These are phyloP conservation scores for Mantis religiosa DNA, from an alignment of 2,888 invertebrate species.

Conservation along the genomic window DNA sequence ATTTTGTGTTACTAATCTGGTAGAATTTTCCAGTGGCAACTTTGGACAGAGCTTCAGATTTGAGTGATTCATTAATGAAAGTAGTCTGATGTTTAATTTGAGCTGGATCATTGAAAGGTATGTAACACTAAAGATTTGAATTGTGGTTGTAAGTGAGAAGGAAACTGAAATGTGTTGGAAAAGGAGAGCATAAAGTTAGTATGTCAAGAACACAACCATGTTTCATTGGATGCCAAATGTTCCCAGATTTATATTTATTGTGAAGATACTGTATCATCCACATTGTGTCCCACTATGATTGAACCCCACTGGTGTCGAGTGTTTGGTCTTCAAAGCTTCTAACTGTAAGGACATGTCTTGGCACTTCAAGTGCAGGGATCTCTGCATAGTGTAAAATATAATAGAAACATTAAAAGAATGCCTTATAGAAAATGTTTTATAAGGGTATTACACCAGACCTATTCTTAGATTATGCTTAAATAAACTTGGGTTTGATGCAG, in stretches of 20 bases:
- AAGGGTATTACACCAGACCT: no score
- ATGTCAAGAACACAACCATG: not conserved
- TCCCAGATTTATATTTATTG: not conserved
- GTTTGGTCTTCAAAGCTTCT: no score
- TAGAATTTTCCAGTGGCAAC: constrained; percentile 3
- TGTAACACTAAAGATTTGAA: not conserved
- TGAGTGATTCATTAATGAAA: not conserved
- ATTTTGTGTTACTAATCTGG: constrained; percentile 4
- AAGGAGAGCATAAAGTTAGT: not conserved
- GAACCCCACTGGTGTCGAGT: not conserved
- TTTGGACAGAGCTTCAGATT: not conserved
- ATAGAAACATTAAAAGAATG: no score
- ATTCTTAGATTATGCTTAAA: no score
- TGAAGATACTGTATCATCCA: not conserved
- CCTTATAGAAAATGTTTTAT: no score
- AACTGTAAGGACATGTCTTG: no score
- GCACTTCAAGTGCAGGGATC: no score
- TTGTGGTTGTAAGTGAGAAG: not conserved
- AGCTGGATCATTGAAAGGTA: not conserved
- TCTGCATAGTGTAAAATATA: no score
- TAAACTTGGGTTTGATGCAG: no score
- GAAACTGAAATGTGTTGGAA: not conserved
- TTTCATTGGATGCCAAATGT: constrained; percentile 15
- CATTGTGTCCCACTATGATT: not conserved
- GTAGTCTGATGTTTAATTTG: not conserved